Conservation (phyloP, 2,113 vertebrate genomes). For the Catharus minimus region DNA sequence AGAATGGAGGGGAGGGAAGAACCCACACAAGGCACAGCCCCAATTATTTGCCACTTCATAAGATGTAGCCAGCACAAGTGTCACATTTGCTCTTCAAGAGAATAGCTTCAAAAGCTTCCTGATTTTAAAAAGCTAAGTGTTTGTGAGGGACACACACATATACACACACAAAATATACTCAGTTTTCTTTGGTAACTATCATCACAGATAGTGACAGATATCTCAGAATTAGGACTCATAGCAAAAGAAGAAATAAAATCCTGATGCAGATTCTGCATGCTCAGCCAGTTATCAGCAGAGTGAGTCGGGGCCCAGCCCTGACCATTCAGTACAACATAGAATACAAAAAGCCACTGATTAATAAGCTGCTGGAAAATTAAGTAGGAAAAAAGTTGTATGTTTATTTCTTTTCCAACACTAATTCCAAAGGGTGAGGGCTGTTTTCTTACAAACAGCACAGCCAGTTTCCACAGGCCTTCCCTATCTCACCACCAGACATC, state of each 20-base stretch:
- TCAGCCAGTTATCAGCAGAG: background rate
- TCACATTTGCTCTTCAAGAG: conserved; percentile 42
- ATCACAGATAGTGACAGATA: conserved; percentile 14
- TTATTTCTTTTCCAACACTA: background rate
- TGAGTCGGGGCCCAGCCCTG: conserved; percentile 47
- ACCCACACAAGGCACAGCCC: conserved; percentile 49
- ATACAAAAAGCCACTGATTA: background rate
- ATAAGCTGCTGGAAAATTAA: background rate
- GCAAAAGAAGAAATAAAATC: conserved; percentile 36
- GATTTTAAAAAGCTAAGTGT: conserved; percentile 22
- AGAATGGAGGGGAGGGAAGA: conserved; percentile 6
- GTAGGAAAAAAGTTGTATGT: background rate
- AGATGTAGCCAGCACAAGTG: conserved; percentile 30
- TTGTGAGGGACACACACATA: background rate
- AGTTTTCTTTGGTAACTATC: conserved; percentile 35
- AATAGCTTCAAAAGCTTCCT: conserved; percentile 46
- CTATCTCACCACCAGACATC: background rate
- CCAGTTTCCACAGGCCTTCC: background rate
- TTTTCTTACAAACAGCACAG: background rate
- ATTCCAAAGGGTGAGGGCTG: background rate
- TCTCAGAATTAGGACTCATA: conserved; percentile 24
- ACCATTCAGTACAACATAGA: conserved; percentile 7
- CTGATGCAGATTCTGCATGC: background rate
- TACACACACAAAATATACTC: background rate
- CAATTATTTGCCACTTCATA: conserved; percentile 67